A percentile compares a stretch with the other conserved stretches of the same genome.
phyloP scores from a whole-genome alignment of 2,888 invertebrate genomes.

The Rotaria macrura region DNA sequence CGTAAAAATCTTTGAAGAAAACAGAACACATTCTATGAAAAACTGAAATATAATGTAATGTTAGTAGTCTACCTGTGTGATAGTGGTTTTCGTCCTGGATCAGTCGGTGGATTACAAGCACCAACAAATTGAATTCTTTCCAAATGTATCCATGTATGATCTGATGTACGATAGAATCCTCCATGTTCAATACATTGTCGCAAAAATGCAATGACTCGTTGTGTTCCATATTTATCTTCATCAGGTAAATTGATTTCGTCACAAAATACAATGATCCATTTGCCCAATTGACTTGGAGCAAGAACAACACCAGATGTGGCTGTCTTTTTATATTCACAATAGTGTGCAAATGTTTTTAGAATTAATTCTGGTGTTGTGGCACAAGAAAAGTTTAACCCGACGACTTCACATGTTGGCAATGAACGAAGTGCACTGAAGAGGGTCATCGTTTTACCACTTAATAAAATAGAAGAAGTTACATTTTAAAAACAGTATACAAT shows the following conservation, averaged over 20 bases:
- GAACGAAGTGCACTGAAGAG: conserved; percentile 78
- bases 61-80: conserved; percentile 62
- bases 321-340: conserved; percentile 95
- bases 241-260: conserved; percentile 99
- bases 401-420: conserved; percentile 64
- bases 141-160: conserved; percentile 89
- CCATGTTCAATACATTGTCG: conserved; percentile 90
- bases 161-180: conserved; percentile 56
- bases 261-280: conserved; percentile 97
- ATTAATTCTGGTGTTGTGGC: conserved; percentile 95
- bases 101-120: conserved; percentile 98
- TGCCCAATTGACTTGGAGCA: conserved; percentile 81
- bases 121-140: conserved; percentile 99
- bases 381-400: conserved; percentile 96
- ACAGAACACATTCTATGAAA: not conserved
- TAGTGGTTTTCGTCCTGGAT: conserved; percentile 89
- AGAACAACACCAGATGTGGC: conserved; percentile 83
- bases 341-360: conserved; percentile 96
- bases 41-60: no score
- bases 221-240: conserved; percentile 85
- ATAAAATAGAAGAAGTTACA: not conserved
- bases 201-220: conserved; percentile 95
- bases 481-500: no score
- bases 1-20: conserved; percentile 55
- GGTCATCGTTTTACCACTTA: conserved; percentile 66